Percentiles rank a stretch among this genome's conserved stretches.
These are phyloP conservation scores for Apeira syringaria DNA, from an alignment of 2,888 invertebrate genomes.

Conservation along the genomic window DNA sequence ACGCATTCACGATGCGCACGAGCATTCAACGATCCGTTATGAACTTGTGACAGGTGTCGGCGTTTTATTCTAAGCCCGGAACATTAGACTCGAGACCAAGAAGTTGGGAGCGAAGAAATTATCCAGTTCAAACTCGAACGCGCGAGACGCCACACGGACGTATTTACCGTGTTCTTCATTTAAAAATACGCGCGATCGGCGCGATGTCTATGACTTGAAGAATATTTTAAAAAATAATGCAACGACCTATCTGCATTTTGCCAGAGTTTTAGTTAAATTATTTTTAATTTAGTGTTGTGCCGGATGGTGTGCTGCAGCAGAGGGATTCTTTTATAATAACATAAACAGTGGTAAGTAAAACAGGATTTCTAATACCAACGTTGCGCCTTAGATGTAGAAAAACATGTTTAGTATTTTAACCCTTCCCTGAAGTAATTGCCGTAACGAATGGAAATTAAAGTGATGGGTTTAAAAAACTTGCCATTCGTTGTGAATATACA, in stretches of 20 bases:
- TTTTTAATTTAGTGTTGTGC: conserved; percentile 42
- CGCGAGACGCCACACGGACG: conserved; percentile 50
- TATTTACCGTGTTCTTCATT: conserved; percentile 38
- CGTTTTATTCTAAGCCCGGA: conserved; percentile 15
- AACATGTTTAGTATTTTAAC: conserved; percentile 48
- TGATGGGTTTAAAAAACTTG: no score
- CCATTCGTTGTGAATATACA: no score
- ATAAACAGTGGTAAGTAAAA: conserved; percentile 60
- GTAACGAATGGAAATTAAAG: conserved; percentile 24
- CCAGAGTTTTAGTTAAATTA: conserved; percentile 37
- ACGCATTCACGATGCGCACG: conserved; percentile 3
- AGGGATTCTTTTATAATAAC: conserved; percentile 45
- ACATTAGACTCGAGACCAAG: conserved; percentile 19
- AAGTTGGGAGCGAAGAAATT: conserved; percentile 47
- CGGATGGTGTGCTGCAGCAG: conserved; percentile 40
- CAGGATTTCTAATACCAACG: conserved; percentile 48
- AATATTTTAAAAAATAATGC: conserved; percentile 41
- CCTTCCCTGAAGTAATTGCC: conserved; percentile 30
- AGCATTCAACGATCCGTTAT: conserved; percentile 18
- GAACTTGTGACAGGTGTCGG: conserved; percentile 13
- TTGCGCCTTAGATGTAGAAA: conserved; percentile 39
- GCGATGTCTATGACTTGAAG: conserved; percentile 48
- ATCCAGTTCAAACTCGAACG: conserved; percentile 66
- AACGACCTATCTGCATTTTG: conserved; percentile 26
- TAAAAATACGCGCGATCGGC: conserved; percentile 54